Evolutionary conservation across 23 tunicate genomes (phyloP).

Genomic region (Diplosoma virens): DNA sequence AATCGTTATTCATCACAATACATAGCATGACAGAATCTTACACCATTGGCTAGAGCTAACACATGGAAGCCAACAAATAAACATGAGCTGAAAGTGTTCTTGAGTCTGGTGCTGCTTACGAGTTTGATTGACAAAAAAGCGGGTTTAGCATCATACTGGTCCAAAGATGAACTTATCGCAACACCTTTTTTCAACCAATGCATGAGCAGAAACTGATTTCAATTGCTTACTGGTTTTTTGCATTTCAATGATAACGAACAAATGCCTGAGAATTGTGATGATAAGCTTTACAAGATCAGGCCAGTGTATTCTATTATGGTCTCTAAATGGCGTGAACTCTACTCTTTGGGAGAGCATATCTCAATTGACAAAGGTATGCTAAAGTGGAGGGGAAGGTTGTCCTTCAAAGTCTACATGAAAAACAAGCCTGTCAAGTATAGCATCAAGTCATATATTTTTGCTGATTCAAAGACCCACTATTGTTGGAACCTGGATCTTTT

Average conservation of each 20-base stretch:
- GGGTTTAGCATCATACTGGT: not conserved
- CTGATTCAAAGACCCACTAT: conserved; percentile 23
- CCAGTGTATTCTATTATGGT: conserved; percentile 13
- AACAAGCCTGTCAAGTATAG: conserved; percentile 38
- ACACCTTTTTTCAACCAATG: conserved; percentile 12
- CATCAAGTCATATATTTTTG: conserved; percentile 42
- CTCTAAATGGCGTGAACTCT: conserved; percentile 18
- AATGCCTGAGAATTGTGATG: conserved; percentile 17
- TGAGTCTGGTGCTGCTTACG: conserved; percentile 27
- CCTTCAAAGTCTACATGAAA: conserved; percentile 30
- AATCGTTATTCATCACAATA: conserved; percentile 26
- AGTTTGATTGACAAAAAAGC: conserved; percentile 9
- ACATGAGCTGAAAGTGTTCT: conserved; percentile 11
- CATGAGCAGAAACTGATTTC: conserved; percentile 29
- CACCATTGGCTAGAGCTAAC: not conserved
- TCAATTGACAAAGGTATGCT: conserved; percentile 45
- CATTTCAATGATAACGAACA: conserved; percentile 35
- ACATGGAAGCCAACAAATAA: not conserved
- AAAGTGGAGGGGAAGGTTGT: conserved; percentile 35
- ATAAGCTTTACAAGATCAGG: conserved; percentile 19
- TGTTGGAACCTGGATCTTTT: conserved; percentile 35
- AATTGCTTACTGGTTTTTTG: conserved; percentile 3
- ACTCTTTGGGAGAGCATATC: conserved; percentile 38
- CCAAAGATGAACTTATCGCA: not conserved
- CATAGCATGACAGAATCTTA: not conserved